A percentile compares a stretch with the other conserved stretches of the same genome.
Evolutionary conservation across 2,888 invertebrate species (phyloP).

Genomic region (Neoascia interrupta): DNA sequence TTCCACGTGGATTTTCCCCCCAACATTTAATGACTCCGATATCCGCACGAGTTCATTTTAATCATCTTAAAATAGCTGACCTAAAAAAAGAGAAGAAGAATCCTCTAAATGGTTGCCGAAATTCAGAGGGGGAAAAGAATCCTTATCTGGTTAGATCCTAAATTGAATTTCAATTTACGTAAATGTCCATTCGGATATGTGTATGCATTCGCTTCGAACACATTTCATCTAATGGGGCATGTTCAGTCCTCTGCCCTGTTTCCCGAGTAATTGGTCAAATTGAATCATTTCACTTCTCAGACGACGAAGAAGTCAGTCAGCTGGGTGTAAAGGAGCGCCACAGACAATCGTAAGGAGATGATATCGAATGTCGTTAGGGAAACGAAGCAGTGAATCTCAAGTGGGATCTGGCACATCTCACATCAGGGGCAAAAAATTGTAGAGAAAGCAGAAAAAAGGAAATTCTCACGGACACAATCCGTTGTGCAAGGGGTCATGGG

Average conservation of each 20-base stretch:
- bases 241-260: background rate
- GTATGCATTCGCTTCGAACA: conserved; percentile 20
- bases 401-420: background rate
- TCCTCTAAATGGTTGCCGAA: too few species aligned
- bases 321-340: background rate
- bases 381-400: conserved; percentile 36
- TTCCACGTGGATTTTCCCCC: too few species aligned
- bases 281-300: conserved; percentile 31
- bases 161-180: conserved; percentile 47
- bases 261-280: conserved; percentile 46
- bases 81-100: too few species aligned
- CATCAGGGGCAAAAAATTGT: conserved; percentile 1
- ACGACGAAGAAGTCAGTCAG: conserved; percentile 9
- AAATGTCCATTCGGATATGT: conserved; percentile 44
- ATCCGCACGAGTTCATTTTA: too few species aligned
- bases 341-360: conserved; percentile 11
- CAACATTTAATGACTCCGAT: too few species aligned
- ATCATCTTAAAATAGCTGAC: too few species aligned
- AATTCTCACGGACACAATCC: background rate
- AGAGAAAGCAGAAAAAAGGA: background rate
- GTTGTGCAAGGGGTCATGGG: too few species aligned
- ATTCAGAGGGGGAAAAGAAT: too few species aligned
- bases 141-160: too few species aligned
- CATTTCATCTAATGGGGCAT: conserved; percentile 17
- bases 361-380: conserved; percentile 36